Evolutionary conservation across 2,888 invertebrate species (phyloP).

Genomic region (Calameuta idolon): DNA sequence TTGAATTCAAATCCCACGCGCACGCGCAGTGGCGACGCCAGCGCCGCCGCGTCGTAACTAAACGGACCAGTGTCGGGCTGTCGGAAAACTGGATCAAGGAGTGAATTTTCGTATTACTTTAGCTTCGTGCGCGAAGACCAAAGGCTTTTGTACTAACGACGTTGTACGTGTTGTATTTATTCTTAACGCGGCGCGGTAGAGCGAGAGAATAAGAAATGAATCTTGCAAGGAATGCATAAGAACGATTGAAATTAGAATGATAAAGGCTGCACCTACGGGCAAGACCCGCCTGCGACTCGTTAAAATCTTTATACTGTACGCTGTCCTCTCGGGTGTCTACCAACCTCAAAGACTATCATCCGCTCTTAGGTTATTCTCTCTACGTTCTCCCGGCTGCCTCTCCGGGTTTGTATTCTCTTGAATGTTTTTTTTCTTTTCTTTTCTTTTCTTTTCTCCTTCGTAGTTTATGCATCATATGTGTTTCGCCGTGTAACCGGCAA

Average conservation of each 20-base stretch:
- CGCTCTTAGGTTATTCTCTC: not conserved
- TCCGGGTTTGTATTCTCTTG: not conserved
- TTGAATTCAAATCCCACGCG: not conserved
- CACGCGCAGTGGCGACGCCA: not conserved
- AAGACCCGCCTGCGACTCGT: constrained; percentile 24
- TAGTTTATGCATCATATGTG: not conserved
- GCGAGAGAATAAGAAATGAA: not conserved
- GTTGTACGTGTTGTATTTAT: not conserved
- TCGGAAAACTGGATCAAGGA: not conserved
- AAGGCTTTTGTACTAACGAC: not conserved
- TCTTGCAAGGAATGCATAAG: constrained; percentile 15
- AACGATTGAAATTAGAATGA: constrained; percentile 43
- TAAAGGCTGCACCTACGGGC: constrained; percentile 36
- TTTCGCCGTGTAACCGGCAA: not conserved
- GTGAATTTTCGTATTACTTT: not conserved
- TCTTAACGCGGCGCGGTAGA: not conserved
- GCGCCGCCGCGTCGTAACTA: not conserved
- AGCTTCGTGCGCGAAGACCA: not conserved
- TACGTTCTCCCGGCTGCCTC: not conserved
- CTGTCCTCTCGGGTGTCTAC: not conserved
- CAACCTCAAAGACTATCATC: not conserved
- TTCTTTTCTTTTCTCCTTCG: not conserved
- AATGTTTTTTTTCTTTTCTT: not conserved
- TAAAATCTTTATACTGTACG: constrained; percentile 15
- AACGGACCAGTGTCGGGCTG: not conserved